phyloP scores from a whole-genome alignment of 2,113 vertebrate species.

The Mixornis gularis region DNA sequence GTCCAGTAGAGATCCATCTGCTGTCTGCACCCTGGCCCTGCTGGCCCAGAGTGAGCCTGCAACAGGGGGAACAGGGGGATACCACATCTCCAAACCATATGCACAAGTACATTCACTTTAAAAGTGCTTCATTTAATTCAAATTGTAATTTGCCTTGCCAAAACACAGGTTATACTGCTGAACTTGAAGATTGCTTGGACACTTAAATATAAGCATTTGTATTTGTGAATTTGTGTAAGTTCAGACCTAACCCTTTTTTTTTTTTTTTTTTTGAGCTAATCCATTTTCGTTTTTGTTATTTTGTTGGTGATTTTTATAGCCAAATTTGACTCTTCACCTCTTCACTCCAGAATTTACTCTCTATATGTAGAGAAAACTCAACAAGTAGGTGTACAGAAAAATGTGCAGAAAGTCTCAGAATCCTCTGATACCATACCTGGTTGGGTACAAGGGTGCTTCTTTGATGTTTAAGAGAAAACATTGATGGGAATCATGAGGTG shows the following conservation, averaged over 20 bases:
- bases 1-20: not conserved
- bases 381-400: not conserved
- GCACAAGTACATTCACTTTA: not conserved
- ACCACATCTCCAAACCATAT: not conserved
- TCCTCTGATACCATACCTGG: not conserved
- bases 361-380: not conserved
- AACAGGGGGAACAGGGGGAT: too few species aligned
- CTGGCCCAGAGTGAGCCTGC: not conserved
- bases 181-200: not conserved
- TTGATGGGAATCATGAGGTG: not conserved
- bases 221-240: not conserved
- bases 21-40: not conserved
- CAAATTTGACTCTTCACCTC: not conserved
- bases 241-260: not conserved
- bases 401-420: not conserved
- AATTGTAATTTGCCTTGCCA: not conserved
- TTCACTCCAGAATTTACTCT: not conserved
- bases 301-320: not conserved
- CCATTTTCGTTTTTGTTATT: not conserved
- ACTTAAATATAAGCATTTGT: not conserved
- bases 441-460: not conserved
- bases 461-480: not conserved
- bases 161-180: not conserved
- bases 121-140: not conserved
- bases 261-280: not conserved